Conservation (phyloP, 1,140 invertebrate genomes). For the Melitaea cinxia region DNA sequence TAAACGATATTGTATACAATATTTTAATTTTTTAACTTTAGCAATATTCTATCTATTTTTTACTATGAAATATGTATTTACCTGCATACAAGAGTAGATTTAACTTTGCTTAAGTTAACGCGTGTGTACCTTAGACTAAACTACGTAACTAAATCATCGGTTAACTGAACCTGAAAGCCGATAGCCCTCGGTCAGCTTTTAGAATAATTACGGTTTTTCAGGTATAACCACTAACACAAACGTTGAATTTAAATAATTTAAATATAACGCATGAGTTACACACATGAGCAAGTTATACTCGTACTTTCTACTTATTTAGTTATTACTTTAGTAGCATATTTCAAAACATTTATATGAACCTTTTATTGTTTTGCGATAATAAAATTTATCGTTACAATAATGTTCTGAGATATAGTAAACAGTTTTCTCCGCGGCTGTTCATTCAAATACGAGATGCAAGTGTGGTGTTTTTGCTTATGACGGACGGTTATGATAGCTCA, state of each 20-base stretch:
- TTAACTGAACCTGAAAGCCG: constrained; percentile 65
- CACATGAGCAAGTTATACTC: too few relatives aligned
- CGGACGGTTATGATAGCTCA: constrained; percentile 65
- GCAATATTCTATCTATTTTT: not conserved
- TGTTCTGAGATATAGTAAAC: not conserved
- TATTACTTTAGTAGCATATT: too few relatives aligned
- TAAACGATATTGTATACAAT: too few relatives aligned
- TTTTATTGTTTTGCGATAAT: not conserved
- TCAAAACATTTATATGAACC: too few relatives aligned
- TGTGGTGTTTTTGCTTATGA: constrained; percentile 61
- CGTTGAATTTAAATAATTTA: constrained; percentile 20
- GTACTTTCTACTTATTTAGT: too few relatives aligned
- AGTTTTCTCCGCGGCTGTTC: constrained; percentile 15
- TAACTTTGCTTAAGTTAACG: not conserved
- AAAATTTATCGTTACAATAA: not conserved
- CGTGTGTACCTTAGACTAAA: constrained; percentile 25
- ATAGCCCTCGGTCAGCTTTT: constrained; percentile 64
- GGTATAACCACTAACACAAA: constrained; percentile 44
- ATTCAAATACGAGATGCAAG: constrained; percentile 27
- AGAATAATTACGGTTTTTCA: constrained; percentile 49
- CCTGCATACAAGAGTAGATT: constrained; percentile 3
- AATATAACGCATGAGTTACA: too few relatives aligned
- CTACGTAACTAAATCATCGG: constrained; percentile 57
- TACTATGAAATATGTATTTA: not conserved
- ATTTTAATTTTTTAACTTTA: not conserved